These are phyloP conservation scores for Aspidapion aeneum DNA, from an alignment of 2,888 invertebrate genomes.

Conservation along the genomic window DNA sequence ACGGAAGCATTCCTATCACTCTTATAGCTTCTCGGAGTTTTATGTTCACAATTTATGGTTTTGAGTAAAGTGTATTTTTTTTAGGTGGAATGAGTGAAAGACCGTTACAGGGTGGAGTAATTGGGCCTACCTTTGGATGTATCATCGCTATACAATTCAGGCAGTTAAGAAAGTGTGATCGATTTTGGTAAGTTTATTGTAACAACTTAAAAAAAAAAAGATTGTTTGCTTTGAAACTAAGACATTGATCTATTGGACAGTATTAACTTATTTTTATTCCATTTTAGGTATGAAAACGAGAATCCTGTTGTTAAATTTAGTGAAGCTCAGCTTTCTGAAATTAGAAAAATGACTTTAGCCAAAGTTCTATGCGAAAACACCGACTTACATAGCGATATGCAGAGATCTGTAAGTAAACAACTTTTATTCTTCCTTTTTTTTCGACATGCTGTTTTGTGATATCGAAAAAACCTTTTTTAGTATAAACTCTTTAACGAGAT, in stretches of 20 bases:
- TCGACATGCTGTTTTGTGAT: no score
- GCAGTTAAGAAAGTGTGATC: constrained; percentile 86
- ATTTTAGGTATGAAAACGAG: constrained; percentile 79
- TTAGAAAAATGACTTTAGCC: constrained; percentile 80
- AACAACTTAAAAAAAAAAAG: no score
- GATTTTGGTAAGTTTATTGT: constrained; percentile 81
- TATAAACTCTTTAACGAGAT: no score
- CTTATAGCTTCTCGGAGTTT: no score
- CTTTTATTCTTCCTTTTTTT: no score
- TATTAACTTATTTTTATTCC: no score
- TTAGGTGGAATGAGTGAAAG: constrained; percentile 91
- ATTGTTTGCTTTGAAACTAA: no score
- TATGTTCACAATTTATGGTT: no score
- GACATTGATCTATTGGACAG: no score
- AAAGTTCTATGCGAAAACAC: constrained; percentile 88
- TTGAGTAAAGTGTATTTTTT: no score
- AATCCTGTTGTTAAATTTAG: constrained; percentile 75
- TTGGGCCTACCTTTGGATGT: constrained; percentile 93
- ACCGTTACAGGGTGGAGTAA: constrained; percentile 83
- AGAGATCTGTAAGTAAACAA: constrained; percentile 69
- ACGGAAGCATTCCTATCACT: no score
- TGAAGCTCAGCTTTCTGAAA: constrained; percentile 82
- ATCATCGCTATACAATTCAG: constrained; percentile 94
- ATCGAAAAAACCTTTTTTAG: no score
- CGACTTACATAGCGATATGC: constrained; percentile 80